A percentile compares a stretch with the other conserved stretches of the same genome.
Conservation (phyloP, 2,888 invertebrate genomes). For the Ditula angustiorana region DNA sequence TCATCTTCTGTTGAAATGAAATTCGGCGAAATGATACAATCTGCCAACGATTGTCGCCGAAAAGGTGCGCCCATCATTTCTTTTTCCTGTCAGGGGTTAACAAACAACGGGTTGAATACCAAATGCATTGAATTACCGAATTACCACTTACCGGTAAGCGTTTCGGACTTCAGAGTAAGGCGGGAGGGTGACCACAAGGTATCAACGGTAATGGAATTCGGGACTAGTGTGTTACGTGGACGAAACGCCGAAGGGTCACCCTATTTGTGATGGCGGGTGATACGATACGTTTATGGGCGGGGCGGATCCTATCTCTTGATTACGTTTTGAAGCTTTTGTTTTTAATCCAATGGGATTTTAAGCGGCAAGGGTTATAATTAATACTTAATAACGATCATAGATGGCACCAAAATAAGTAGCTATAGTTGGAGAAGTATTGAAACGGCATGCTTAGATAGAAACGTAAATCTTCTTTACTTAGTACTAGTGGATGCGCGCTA, state of each 20-base stretch:
- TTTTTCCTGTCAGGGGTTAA: not conserved
- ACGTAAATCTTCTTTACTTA: too few relatives aligned
- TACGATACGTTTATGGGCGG: not conserved
- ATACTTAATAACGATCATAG: too few relatives aligned
- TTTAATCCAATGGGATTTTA: not conserved
- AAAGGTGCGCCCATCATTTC: not conserved
- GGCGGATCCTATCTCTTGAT: not conserved
- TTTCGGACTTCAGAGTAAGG: too few relatives aligned
- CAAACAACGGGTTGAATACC: not conserved
- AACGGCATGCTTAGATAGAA: too few relatives aligned
- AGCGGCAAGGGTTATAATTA: not conserved
- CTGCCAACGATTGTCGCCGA: not conserved
- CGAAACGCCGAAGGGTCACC: not conserved
- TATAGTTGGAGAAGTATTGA: too few relatives aligned
- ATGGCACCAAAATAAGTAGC: too few relatives aligned
- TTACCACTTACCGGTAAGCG: conserved; percentile 1
- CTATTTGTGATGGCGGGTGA: not conserved
- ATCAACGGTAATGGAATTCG: conserved; percentile 25
- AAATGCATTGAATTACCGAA: not conserved
- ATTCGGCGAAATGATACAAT: too few relatives aligned
- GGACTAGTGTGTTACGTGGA: not conserved
- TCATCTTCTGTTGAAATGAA: too few relatives aligned
- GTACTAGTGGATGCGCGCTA: too few relatives aligned
- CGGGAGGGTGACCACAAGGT: conserved; percentile 26
- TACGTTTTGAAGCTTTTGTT: not conserved